phyloP scores from a whole-genome alignment of 2,113 vertebrate species.

The Myotis lucifugus region DNA sequence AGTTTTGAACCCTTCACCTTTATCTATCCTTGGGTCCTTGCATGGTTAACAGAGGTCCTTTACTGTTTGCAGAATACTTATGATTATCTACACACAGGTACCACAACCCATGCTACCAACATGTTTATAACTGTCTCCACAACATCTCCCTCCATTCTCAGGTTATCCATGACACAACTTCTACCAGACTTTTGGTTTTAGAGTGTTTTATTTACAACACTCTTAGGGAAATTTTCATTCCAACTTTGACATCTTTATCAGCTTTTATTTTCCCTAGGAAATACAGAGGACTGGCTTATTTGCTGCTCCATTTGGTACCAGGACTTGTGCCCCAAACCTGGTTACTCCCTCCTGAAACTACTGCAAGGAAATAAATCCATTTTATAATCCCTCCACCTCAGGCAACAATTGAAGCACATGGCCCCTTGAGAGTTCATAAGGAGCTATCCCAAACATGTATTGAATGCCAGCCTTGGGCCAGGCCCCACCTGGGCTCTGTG shows the following conservation, averaged over 20 bases:
- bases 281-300: background rate
- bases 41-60: background rate
- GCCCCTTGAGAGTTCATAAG: background rate
- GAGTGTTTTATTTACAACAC: background rate
- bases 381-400: background rate
- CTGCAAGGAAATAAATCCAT: background rate
- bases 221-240: too few relatives aligned
- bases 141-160: background rate
- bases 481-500: background rate
- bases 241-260: background rate
- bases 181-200: background rate
- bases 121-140: background rate
- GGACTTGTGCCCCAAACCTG: background rate
- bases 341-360: conserved; percentile 12
- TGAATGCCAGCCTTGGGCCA: background rate
- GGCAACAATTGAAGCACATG: background rate
- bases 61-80: background rate
- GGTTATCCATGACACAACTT: background rate
- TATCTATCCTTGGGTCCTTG: background rate
- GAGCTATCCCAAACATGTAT: too few relatives aligned
- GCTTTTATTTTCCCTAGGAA: background rate
- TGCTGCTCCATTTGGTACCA: background rate
- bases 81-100: background rate
- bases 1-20: background rate
- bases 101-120: background rate